Evolutionary conservation across 2,113 vertebrate species (phyloP), one percentile per base, ranked within the genome.

Genomic region (Grus americana): DNA sequence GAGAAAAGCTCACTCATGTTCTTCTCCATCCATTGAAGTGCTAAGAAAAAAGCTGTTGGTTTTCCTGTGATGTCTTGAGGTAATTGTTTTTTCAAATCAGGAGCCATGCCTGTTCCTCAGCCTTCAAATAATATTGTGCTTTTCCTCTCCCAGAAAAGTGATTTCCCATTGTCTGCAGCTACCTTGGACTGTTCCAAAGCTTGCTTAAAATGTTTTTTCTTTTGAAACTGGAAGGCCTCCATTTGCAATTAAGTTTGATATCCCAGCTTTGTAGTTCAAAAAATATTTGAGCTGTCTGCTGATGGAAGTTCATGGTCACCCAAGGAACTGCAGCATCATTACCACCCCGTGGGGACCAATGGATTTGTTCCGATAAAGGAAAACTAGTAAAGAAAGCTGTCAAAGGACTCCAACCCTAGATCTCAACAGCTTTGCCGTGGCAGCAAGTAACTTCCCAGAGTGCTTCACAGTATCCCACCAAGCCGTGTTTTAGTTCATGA

Each of bases 401-500:
- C 57, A 66, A 62, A 44, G 34, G 9, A 16, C 61, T 62, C 46
- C 20, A 83, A 17, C 7, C 20, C 13, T 13, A 32, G 17, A 52
- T 26, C 19, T 70, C 58, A 63, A 17, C 10, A 66, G 14, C n/a
- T 79, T 54, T 68, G 8, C 9, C 0, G 0, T 16, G 21, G 26
- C 22, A 61, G 15, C 7, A 73, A 73, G 30, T 12, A 9, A 26
- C 61, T 87, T 70, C 26, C 20, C 47, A 49, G 59, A 62, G 46
- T 20, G 26, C 46, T 79, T 55, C 42, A 15, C 20, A 46, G 24
- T 20, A 19, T n/a, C 32, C 46, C 59, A 66, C 12, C 38, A 46
- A 70, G 19, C 19, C 2, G 0, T 17, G 46, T 6, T 75, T 40
- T 20, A 50, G 10, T 4, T 74, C 65, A 15, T 27, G 57, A 34